These are phyloP conservation scores for Myotis vivesi DNA, from an alignment of 2,797 vertebrate genomes.

Conservation along the genomic window DNA sequence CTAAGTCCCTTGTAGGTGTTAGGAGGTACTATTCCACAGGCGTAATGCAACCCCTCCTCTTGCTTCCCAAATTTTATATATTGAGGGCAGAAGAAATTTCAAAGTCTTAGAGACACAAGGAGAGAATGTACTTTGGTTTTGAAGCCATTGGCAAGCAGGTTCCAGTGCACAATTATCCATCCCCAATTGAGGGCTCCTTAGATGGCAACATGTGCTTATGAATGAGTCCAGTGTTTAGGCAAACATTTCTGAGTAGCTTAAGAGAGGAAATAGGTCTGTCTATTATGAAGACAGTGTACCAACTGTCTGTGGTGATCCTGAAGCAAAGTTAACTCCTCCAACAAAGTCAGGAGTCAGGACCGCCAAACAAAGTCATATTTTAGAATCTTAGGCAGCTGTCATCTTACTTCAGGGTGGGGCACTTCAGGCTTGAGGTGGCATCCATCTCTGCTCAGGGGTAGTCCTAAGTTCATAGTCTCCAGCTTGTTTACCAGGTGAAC, in stretches of 20 bases:
- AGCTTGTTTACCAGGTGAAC: not conserved
- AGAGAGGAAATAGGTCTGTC: not conserved
- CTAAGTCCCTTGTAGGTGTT: not conserved
- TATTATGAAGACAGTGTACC: not conserved
- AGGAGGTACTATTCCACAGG: not conserved
- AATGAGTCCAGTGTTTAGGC: not conserved
- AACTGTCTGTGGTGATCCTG: not conserved
- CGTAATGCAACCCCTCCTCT: not conserved
- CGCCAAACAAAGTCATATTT: not conserved
- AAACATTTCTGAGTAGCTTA: not conserved
- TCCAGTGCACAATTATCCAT: not conserved
- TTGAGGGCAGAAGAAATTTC: not conserved
- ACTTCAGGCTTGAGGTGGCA: not conserved
- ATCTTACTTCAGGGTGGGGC: not conserved
- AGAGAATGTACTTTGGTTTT: not conserved
- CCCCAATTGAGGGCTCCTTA: not conserved
- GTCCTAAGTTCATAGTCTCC: not conserved
- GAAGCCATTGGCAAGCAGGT: not conserved
- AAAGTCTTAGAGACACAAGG: not conserved
- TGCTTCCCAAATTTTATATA: not conserved
- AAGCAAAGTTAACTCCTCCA: not conserved
- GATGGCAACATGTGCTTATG: not conserved
- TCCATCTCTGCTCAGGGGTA: not conserved
- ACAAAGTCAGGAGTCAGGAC: not conserved
- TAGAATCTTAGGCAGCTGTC: not conserved